These are phyloP conservation scores for Zaprionus taronus DNA, from an alignment of 1,140 invertebrate species.

Conservation along the genomic window DNA sequence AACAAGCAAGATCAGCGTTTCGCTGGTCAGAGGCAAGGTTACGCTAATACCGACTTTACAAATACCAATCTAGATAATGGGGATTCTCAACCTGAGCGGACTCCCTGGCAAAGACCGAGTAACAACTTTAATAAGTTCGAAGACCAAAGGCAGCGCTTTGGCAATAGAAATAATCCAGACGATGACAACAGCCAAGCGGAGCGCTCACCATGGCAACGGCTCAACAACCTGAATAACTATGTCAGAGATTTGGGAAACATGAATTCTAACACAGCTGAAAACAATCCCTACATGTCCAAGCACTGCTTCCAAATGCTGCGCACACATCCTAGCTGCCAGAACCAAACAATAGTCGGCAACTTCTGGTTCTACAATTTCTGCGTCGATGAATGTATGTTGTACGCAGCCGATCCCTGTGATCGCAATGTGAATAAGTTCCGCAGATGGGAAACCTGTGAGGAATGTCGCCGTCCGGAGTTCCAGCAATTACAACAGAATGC, in stretches of 20 bases:
- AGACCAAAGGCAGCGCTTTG: not conserved
- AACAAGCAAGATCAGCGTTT: constrained; percentile 10
- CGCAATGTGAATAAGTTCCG: constrained; percentile 73
- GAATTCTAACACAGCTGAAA: not conserved
- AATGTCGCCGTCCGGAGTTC: constrained; percentile 52
- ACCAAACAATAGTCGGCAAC: constrained; percentile 57
- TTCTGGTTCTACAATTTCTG: constrained; percentile 82
- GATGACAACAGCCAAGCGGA: not conserved
- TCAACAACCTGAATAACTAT: constrained; percentile 7
- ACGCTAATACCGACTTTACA: not conserved
- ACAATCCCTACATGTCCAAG: constrained; percentile 34
- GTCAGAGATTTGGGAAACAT: not conserved
- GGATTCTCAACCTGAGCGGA: not conserved
- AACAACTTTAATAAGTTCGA: not conserved
- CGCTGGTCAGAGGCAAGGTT: not conserved
- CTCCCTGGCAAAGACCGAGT: constrained; percentile 34
- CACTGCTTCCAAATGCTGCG: constrained; percentile 61
- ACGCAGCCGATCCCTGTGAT: constrained; percentile 67
- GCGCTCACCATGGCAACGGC: constrained; percentile 37
- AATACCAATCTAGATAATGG: not conserved
- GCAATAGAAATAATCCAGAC: not conserved
- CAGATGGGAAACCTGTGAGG: constrained; percentile 58
- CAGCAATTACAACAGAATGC: constrained; percentile 30
- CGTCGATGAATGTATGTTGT: constrained; percentile 71
- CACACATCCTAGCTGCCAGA: constrained; percentile 40